phyloP scores from a whole-genome alignment of 2,113 vertebrate species.

The Anarrhichthys ocellatus region DNA sequence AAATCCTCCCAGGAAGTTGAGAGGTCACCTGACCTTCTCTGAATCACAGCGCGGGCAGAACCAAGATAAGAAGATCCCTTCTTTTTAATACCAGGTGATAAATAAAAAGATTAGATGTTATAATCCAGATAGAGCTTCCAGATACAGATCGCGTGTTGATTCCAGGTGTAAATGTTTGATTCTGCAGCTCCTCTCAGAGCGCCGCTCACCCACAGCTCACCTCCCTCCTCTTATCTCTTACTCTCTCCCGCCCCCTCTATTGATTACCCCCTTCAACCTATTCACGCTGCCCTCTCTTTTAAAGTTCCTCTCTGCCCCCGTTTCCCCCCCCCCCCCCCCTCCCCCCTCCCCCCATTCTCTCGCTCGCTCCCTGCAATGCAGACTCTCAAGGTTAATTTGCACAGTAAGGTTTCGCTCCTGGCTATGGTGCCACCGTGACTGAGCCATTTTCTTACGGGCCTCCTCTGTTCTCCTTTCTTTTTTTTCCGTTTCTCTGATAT shows the following conservation, averaged over 20 bases:
- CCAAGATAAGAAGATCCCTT: no score
- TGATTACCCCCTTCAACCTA: slow-evolving; percentile 1
- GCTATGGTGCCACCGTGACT: slow-evolving; percentile 57
- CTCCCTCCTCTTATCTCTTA: slow-evolving; percentile 12
- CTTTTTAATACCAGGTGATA: no score
- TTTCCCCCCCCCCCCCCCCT: slow-evolving; percentile 7
- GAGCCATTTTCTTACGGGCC: slow-evolving; percentile 62
- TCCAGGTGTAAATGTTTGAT: background rate
- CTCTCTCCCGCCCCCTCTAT: slow-evolving; percentile 2
- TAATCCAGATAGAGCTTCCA: background rate
- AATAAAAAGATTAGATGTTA: background rate
- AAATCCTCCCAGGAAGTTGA: no score
- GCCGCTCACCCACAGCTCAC: background rate
- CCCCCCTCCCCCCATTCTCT: slow-evolving; percentile 17
- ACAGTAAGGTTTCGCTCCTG: slow-evolving; percentile 75
- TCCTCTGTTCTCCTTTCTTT: slow-evolving; percentile 31
- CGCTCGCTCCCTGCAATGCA: slow-evolving; percentile 76
- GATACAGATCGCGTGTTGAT: background rate
- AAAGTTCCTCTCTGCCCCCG: slow-evolving; percentile 36
- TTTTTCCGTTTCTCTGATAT: slow-evolving; percentile 3
- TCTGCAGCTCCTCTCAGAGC: slow-evolving; percentile 3
- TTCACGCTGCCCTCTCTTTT: background rate
- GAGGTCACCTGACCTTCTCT: no score
- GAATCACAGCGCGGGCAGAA: no score
- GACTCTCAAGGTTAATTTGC: slow-evolving; percentile 84